These are phyloP conservation scores for Poeciliopsis prolifica DNA, from an alignment of 2,113 vertebrate species.

Conservation along the genomic window DNA sequence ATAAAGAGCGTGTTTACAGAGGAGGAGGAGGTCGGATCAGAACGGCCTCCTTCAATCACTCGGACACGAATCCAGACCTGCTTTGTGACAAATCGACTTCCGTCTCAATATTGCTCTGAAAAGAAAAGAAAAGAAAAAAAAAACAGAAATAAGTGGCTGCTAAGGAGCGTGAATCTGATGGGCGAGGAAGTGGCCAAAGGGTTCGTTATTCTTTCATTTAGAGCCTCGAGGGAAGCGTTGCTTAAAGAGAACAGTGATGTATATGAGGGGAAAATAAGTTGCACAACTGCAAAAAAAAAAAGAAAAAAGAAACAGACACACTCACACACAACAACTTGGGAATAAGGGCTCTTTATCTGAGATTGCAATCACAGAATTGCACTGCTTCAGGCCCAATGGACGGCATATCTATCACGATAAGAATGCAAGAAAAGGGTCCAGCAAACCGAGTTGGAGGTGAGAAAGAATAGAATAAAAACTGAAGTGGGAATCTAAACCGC, in stretches of 20 bases:
- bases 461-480: too few species aligned
- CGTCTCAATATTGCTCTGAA: constrained; percentile 34
- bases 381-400: constrained; percentile 44
- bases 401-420: constrained; percentile 46
- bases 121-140: background rate
- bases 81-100: constrained; percentile 72
- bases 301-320: constrained; percentile 1
- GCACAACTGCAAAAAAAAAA: background rate
- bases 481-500: too few species aligned
- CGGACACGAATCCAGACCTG: constrained; percentile 54
- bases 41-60: constrained; percentile 52
- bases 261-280: constrained; percentile 9
- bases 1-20: constrained; percentile 15
- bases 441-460: constrained; percentile 38
- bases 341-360: constrained; percentile 43
- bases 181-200: constrained; percentile 27
- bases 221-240: constrained; percentile 17
- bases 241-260: constrained; percentile 52
- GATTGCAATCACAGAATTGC: constrained; percentile 48
- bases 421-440: constrained; percentile 30
- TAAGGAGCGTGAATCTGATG: constrained; percentile 15
- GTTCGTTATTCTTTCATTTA: constrained; percentile 70
- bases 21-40: constrained; percentile 52
- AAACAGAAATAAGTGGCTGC: constrained; percentile 43
- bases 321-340: constrained; percentile 12